These are phyloP conservation scores for Psilopogon haemacephalus DNA, from an alignment of 2,113 vertebrate species.

Conservation along the genomic window DNA sequence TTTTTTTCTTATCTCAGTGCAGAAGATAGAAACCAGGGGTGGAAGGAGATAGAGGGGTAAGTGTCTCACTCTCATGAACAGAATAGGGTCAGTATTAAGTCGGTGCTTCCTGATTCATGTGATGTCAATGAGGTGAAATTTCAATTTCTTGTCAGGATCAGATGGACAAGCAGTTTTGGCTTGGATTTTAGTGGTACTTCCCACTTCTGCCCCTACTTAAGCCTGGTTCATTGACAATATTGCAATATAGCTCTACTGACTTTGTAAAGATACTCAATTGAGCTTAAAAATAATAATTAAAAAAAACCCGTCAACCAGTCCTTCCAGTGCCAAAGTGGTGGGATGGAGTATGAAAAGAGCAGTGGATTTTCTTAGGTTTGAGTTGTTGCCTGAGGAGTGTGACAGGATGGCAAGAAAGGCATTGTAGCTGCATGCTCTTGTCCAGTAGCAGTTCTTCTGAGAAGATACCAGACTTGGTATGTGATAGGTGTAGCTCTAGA, in stretches of 20 bases:
- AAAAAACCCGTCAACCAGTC: background rate
- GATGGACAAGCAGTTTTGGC: background rate
- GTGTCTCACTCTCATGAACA: background rate
- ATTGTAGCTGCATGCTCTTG: background rate
- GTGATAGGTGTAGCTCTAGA: background rate
- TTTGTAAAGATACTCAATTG: background rate
- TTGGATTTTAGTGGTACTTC: background rate
- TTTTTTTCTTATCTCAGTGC: background rate
- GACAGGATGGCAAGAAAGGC: background rate
- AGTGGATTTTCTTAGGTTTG: background rate
- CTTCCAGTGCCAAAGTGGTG: background rate
- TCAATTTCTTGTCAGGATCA: background rate
- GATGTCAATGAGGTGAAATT: background rate
- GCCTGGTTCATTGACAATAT: background rate
- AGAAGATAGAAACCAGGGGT: background rate
- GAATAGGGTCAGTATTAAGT: background rate
- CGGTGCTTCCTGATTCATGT: background rate
- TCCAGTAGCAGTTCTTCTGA: background rate
- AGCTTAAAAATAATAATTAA: background rate
- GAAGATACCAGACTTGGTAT: background rate
- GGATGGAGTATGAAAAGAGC: background rate
- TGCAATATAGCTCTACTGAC: background rate
- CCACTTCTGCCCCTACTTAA: background rate
- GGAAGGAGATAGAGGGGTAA: background rate
- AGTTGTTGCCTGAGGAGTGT: background rate